These are phyloP conservation scores for Trichonephila clavata DNA, from an alignment of 1,140 invertebrate species.

Conservation along the genomic window DNA sequence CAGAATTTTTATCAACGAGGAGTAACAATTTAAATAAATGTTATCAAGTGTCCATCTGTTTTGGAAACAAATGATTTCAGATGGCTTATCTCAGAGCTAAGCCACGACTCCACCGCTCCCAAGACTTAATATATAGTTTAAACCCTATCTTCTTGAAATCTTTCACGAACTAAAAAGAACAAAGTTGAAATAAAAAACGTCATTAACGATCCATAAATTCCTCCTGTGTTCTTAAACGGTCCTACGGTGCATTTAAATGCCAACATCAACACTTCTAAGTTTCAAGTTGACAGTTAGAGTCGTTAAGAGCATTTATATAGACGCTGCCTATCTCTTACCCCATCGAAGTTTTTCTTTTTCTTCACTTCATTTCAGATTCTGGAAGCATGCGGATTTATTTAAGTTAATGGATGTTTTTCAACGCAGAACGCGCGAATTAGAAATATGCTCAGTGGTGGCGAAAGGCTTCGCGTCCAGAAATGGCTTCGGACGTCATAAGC, in stretches of 20 bases:
- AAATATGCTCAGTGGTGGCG: constrained; percentile 7
- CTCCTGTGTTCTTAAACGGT: background rate
- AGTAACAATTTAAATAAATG: too few relatives aligned
- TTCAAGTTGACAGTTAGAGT: constrained; percentile 22
- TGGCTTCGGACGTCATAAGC: background rate
- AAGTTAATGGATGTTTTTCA: constrained; percentile 40
- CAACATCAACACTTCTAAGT: constrained; percentile 27
- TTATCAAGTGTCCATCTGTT: too few relatives aligned
- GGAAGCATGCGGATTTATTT: background rate
- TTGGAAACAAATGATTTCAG: too few relatives aligned
- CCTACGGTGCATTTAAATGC: background rate
- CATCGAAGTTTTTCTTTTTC: constrained; percentile 14
- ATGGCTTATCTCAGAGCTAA: too few relatives aligned
- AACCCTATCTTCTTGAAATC: background rate
- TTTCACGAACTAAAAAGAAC: background rate
- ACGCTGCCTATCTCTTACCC: background rate
- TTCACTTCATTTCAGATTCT: constrained; percentile 42
- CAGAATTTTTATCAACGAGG: too few relatives aligned
- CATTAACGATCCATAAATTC: constrained; percentile 28
- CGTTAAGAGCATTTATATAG: constrained; percentile 42
- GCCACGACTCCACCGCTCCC: background rate
- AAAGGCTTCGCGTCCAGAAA: background rate
- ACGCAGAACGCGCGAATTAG: constrained; percentile 7
- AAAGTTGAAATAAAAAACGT: background rate
- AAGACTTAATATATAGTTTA: background rate